Conservation (phyloP, 1,140 invertebrate species). For the Apocrypta bakeri region DNA sequence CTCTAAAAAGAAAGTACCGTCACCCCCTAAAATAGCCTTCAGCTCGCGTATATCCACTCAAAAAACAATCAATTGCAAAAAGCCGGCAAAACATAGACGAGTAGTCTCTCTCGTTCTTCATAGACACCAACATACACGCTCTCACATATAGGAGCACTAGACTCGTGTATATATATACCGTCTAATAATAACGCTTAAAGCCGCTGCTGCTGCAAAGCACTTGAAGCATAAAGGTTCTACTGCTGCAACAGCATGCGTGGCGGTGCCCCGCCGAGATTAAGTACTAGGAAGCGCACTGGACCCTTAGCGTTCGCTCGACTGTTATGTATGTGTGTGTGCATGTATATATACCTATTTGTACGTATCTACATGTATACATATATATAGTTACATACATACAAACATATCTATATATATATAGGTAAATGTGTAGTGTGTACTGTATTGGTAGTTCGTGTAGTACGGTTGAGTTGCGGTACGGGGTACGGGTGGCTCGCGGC, state of each 20-base stretch:
- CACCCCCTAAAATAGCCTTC: no score
- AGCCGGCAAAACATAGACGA: neutral
- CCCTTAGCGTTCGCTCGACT: neutral
- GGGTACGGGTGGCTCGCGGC: neutral
- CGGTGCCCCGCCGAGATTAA: conserved; percentile 65
- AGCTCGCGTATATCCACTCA: neutral
- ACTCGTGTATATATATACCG: neutral
- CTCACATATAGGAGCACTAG: no score
- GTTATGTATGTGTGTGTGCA: no score
- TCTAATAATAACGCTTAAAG: conserved; percentile 12
- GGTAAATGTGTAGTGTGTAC: neutral
- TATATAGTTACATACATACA: no score
- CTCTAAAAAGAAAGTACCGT: no score
- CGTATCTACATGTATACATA: no score
- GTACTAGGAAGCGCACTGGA: conserved; percentile 62
- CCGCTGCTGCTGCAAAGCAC: neutral
- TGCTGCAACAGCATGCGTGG: conserved; percentile 15
- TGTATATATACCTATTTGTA: no score
- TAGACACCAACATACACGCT: no score
- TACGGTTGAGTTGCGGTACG: neutral
- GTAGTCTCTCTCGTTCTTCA: neutral
- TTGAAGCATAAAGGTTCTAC: neutral
- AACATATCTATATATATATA: no score
- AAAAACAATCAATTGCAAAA: neutral
- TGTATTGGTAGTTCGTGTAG: no score